Evolutionary conservation across 2,113 vertebrate species (phyloP), one percentile per base, ranked within the genome.

Genomic region (Platichthys stellatus): DNA sequence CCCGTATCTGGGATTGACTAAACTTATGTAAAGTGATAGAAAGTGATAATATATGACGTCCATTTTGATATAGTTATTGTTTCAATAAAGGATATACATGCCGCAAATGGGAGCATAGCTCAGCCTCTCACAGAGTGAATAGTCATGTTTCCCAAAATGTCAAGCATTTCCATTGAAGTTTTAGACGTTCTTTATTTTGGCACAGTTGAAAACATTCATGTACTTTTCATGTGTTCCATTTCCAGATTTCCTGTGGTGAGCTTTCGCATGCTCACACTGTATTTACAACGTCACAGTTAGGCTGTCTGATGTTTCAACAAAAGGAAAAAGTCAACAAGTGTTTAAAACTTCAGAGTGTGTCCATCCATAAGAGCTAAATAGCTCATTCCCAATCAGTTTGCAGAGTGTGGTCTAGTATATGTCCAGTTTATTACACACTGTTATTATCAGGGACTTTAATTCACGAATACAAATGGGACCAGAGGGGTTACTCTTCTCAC

Each of bases 361-460:
- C 13, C 63, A 18, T 72, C 28, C 14, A 28, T 31, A 20, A 61
- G 71, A 70, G 49, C 49, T 21, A 21, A 63, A 20, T 5, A 49
- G 23, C 51, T 31, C 15, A 63, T 18, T 58, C 38, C 3, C n/a
- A 11, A 12, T 58, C 53, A 31, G 49, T 69, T 17, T 73, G 45
- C 10, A 43, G 0, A 43, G 40, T 9, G 9, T 40, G 38, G 10
- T 2, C 40, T 12, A 43, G 40, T 43, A 43, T 43, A 43, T 43
- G 47, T 45, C 8, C 56, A 24, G 45, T 28, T 6, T 31, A 62
- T 24, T 23, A 11, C 45, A 28, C 3, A 3, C 3, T 54, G 20
- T 40, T 24, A 23, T 17, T 57, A 54, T 63, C 62, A 56, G 72
- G 45, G 56, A 18, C 45, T 54, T 60, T 74, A 40, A 65, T 53